Evolutionary conservation across 2,797 vertebrate species (phyloP), one percentile per base, ranked within the genome.

Genomic region (Pangasius mekongensis): DNA sequence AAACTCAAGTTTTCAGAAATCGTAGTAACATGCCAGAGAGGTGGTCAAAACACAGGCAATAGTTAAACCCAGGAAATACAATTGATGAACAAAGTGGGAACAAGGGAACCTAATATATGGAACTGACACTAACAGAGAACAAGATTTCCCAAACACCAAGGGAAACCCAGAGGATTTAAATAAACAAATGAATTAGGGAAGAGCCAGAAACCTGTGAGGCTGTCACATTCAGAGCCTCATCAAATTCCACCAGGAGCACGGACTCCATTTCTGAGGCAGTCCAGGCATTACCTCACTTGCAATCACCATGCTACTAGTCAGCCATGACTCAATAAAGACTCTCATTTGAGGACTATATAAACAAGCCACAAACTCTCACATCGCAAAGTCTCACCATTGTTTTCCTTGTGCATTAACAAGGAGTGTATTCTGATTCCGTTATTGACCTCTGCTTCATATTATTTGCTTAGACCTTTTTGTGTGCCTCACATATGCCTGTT

Each of bases 101-200:
- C 82, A 67, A 49, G n/a, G 3, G 62, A 54, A 33, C n/a, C 20
- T n/a, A 84, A 33, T 84, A 49, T 84, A 36, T 84, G 64, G 64
- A 69, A 54, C n/a, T 11, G 47, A 84, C 2, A 69, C 47, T 7
- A 54, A 84, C 20, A 36, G 47, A 52, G 47, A 33, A 84, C n/a
- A 83, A 33, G 27, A 52, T 83, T 66, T 83, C 9, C 36, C 49
- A 84, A 84, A 54, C 83, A 36, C 47, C 10, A 14, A 36, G 30
- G 83, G 30, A 69, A 84, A 69, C n/a, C 83, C 47, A 84, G n/a
- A 13, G n/a, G n/a, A 84, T 69, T 69, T 84, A 60, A 84, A 88
- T 86, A 52, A 43, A 83, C 73, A 39, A 83, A 83, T 20, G 39
- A 62, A 36, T 74, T 36, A 76, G 71, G 83, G 66, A 83, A 78